A percentile compares a stretch with the other conserved stretches of the same genome.
These are phyloP conservation scores for Damaliscus lunatus DNA, from an alignment of 2,113 vertebrate species.

Conservation along the genomic window DNA sequence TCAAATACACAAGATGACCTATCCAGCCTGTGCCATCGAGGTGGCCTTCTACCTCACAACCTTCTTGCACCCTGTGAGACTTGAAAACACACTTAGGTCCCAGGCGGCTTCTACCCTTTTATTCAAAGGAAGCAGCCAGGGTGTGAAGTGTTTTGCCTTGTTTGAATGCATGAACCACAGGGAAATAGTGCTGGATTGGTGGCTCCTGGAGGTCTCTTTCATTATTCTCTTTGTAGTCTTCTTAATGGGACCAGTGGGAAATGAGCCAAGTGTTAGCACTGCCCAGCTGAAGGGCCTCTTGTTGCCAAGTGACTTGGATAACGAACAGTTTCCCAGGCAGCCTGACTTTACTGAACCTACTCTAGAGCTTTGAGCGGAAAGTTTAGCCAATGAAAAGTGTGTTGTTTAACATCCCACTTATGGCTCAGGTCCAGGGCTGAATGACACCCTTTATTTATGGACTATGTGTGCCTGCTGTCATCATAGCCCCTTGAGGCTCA, in stretches of 20 bases:
- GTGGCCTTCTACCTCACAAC: not conserved
- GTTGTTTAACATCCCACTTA: not conserved
- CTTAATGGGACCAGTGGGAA: not conserved
- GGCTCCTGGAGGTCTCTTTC: not conserved
- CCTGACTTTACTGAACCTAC: not conserved
- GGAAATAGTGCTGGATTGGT: not conserved
- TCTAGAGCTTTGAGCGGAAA: not conserved
- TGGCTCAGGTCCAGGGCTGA: not conserved
- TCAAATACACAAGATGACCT: not conserved
- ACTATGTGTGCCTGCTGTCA: not conserved
- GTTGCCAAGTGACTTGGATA: not conserved
- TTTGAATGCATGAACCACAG: not conserved
- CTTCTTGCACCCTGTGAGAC: not conserved
- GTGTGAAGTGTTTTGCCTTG: not conserved
- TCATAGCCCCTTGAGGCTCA: not conserved
- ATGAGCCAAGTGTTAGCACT: not conserved
- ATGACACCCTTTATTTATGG: not conserved
- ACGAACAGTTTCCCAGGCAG: not conserved
- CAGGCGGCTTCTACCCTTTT: accelerated
- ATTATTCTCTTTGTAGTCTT: not conserved
- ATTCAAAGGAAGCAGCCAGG: not conserved
- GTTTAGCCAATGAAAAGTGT: not conserved
- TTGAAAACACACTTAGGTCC: not conserved
- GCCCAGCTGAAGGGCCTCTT: not conserved
- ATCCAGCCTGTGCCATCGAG: accelerated